Evolutionary conservation across 2,797 vertebrate genomes (phyloP), one percentile per base, ranked within the genome.

Genomic region (Propithecus deckenii): DNA sequence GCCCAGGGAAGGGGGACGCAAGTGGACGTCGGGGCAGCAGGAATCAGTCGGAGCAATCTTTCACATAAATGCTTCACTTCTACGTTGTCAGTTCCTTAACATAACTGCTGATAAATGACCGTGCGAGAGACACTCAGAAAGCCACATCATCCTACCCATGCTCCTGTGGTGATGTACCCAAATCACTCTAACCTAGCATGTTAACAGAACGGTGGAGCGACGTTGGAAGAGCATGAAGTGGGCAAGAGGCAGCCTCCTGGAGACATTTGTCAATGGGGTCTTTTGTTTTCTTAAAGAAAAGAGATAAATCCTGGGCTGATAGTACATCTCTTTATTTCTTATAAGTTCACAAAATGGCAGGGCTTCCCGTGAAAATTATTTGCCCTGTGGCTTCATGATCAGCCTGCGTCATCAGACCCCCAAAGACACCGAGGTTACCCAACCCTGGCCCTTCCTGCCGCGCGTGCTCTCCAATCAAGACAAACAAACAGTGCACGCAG

Each of bases 301-400:
- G 95, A 98, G 96, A 97, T 93, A 96, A 85, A 57, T 94, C 96
- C 85, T 97, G 89, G 97, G 96, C 96, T 97, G 97, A 97, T 81
- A 91, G 93, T 90, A 88, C 89, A 86, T 98, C 94, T 98, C 89
- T 96, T 95, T 96, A 76, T 96, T 98, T 98, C 97, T 98, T 95
- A 96, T 95, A 97, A 97, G 92, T 88, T 98, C 97, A 98, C 97
- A 93, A 89, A 97, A 96, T 92, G 94, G 95, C 97, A 96, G 86
- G 88, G 93, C 83, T 97, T 98, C 96, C 96, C 96, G 96, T 98
- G 97, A 98, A 98, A 98, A 98, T 97, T 96, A 95, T 97, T 98
- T 97, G 86, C 89, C 96, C 96, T 87, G 86, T 32, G 65, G 95
- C 87, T 96, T 92, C 55, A 32, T 81, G 91, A 95, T 97, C 96